Percentiles rank a stretch among this genome's conserved stretches.
Evolutionary conservation across 2,113 vertebrate genomes (phyloP).

Genomic region (Podarcis muralis): DNA sequence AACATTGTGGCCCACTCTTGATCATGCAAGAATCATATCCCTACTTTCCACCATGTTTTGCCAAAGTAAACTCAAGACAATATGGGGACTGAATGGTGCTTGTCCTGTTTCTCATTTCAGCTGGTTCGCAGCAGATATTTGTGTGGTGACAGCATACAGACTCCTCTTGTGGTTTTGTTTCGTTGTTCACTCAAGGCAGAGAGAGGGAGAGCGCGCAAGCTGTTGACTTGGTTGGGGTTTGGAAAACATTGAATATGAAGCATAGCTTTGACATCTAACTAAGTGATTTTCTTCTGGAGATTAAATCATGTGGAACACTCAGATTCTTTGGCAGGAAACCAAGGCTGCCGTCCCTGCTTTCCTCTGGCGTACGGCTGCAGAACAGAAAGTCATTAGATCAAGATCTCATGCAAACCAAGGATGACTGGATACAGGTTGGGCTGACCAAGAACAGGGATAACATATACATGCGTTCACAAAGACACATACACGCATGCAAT

Average conservation of each 20-base stretch:
- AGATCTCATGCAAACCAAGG: not conserved
- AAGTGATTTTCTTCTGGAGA: slow-evolving; percentile 26
- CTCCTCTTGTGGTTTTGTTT: slow-evolving; percentile 67
- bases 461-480: not conserved
- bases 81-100: slow-evolving; percentile 12
- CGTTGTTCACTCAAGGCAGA: slow-evolving; percentile 56
- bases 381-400: not conserved
- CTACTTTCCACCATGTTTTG: slow-evolving; percentile 47
- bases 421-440: not conserved
- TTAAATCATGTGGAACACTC: slow-evolving; percentile 45
- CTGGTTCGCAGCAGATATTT: slow-evolving; percentile 79
- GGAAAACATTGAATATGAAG: slow-evolving; percentile 54
- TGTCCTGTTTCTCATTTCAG: slow-evolving; percentile 72
- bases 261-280: slow-evolving; percentile 10
- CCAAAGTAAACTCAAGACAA: slow-evolving; percentile 24
- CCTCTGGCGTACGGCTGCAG: slow-evolving; percentile 10
- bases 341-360: slow-evolving; percentile 1
- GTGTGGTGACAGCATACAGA: slow-evolving; percentile 72
- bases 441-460: slow-evolving; percentile 3
- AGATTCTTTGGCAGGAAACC: slow-evolving; percentile 30
- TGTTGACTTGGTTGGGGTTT: slow-evolving; percentile 66
- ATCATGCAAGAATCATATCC: slow-evolving; percentile 26
- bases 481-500: no score
- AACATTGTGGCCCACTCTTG: not conserved
- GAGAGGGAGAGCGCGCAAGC: not conserved